Evolutionary conservation across 2,888 invertebrate species (phyloP).

Genomic region (Tinea trinotella): DNA sequence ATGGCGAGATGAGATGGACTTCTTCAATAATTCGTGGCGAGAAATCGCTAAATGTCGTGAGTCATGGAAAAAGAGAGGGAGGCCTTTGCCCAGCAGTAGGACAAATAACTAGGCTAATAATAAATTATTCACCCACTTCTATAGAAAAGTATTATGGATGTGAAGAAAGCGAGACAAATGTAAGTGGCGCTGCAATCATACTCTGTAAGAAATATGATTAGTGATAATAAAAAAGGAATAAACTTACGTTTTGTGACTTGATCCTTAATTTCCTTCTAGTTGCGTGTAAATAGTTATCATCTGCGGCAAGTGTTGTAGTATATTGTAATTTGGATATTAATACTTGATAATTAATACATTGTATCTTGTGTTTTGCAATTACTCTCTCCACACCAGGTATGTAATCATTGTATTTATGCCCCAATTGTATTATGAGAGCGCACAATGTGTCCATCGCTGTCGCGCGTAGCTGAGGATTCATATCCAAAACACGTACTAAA

Average conservation of each 20-base stretch:
- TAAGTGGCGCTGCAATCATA: too few species aligned
- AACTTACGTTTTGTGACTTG: conserved; percentile 78
- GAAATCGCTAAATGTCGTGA: too few species aligned
- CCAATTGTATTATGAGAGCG: conserved; percentile 89
- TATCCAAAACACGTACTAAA: conserved; percentile 87
- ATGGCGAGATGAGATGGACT: too few species aligned
- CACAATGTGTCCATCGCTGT: conserved; percentile 94
- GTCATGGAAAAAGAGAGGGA: too few species aligned
- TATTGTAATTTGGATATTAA: conserved; percentile 82
- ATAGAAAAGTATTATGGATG: too few species aligned
- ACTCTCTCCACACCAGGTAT: conserved; percentile 93
- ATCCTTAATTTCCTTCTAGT: conserved; percentile 76
- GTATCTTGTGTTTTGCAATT: conserved; percentile 84
- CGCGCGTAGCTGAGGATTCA: conserved; percentile 80
- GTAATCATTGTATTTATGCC: conserved; percentile 93
- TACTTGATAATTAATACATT: conserved; percentile 83
- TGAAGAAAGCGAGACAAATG: too few species aligned
- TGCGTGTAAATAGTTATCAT: conserved; percentile 79
- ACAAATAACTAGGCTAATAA: too few species aligned
- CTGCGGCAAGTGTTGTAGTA: conserved; percentile 83
- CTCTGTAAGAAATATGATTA: too few species aligned
- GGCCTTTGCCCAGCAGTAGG: too few species aligned
- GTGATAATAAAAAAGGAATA: not conserved
- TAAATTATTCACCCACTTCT: too few species aligned
- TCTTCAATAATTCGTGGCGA: too few species aligned